Percentiles rank a stretch among this genome's conserved stretches.
Evolutionary conservation across 2,797 vertebrate genomes (phyloP).

Genomic region (Mycteria americana): DNA sequence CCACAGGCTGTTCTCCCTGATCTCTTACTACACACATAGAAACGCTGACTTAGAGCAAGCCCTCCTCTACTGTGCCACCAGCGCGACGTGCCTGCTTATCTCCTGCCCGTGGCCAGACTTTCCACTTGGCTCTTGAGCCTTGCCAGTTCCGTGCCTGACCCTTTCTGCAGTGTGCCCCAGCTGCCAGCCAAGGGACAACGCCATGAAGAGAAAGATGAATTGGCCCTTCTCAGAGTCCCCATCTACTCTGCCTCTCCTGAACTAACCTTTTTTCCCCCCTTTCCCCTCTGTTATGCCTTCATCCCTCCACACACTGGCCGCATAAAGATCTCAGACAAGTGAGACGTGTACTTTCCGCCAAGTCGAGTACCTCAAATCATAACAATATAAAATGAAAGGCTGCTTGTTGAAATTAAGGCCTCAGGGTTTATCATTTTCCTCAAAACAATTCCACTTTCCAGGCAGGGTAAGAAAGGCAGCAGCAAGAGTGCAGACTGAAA

Average conservation of each 20-base stretch:
- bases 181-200: neutral
- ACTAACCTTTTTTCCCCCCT: neutral
- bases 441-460: neutral
- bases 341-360: neutral
- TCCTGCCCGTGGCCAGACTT: neutral
- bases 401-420: neutral
- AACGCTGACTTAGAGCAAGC: neutral
- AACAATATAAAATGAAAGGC: neutral
- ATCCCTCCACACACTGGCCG: neutral
- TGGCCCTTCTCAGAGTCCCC: neutral
- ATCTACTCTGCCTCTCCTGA: neutral
- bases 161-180: neutral
- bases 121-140: neutral
- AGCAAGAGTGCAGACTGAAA: neutral
- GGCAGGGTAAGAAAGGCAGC: neutral
- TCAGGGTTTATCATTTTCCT: neutral
- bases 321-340: neutral
- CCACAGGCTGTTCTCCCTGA: neutral
- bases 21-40: neutral
- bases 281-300: neutral
- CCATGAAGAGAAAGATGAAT: neutral
- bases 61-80: neutral
- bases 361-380: neutral
- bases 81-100: neutral
- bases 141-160: neutral